Evolutionary conservation across 2,888 invertebrate genomes (phyloP), one percentile per base, ranked within the genome.

Genomic region (Sarcophaga variegata): DNA sequence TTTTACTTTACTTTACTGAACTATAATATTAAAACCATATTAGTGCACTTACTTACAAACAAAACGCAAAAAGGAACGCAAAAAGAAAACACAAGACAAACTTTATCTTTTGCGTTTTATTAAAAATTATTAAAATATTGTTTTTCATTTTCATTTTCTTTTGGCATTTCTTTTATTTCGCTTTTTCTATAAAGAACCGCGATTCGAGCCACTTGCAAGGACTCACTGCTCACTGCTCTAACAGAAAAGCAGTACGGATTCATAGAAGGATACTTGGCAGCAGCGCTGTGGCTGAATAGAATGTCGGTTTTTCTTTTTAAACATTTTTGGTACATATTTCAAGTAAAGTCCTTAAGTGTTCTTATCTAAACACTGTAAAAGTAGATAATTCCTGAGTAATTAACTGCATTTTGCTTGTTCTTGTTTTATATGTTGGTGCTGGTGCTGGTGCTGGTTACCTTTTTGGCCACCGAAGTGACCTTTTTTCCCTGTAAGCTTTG

Each of bases 311-410:
- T 54, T 54, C 54, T 54, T 54, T 54, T 54, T 54, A 4, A 54
- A 14, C 3, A 14, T 54, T 69, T n/a, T 59, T 81, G 45, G 12
- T 67, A 49, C 49, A 67, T 74, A 78, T 69, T 74, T 83, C 22
- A 62, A 72, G 49, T 63, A 63, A 74, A 83, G 83, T 83, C 54
- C 83, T 86, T 83, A 80, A 80, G 83, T 80, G 81, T 72, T 76
- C 86, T 86, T 86, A 83, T 86, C 86, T 86, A 86, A 86, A 74
- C 77, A 83, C 67, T 83, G 67, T 83, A 64, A 78, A 81, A 83
- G 74, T 70, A 74, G 74, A 75, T 75, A 81, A 85, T 76, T 82
- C 82, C 72, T 27, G 59, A 71, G 85, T 86, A 86, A 86, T 86
- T 86, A 86, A 86, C 80, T 83, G 83, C 76, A 80, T 64, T 77